Conservation (phyloP, 1,140 invertebrate genomes). For the Drosophila kepulauana region DNA sequence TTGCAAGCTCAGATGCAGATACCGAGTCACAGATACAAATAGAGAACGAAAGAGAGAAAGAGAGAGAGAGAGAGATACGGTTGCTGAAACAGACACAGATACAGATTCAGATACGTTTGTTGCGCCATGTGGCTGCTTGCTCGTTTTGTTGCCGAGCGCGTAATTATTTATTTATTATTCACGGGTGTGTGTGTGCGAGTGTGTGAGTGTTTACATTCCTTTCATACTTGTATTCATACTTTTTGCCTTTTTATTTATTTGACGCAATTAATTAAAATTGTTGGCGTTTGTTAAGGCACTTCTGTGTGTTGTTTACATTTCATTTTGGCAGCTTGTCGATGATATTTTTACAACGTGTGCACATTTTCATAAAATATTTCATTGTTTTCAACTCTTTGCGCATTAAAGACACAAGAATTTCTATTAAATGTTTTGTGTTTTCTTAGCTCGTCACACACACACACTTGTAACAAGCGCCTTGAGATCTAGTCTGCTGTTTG, state of each 20-base stretch:
- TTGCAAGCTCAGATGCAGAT: conserved; percentile 38
- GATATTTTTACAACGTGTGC: conserved; percentile 34
- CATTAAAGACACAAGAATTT: background rate
- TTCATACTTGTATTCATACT: conserved; percentile 14
- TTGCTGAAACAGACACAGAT: conserved; percentile 27
- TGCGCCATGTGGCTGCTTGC: conserved; percentile 49
- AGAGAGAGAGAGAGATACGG: no score
- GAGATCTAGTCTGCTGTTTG: no score
- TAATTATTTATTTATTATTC: conserved; percentile 46
- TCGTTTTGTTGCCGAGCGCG: conserved; percentile 30
- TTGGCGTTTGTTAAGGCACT: conserved; percentile 19
- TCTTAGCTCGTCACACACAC: background rate
- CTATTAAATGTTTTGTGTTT: background rate
- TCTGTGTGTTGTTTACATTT: conserved; percentile 45
- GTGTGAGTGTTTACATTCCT: conserved; percentile 23
- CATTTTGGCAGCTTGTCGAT: conserved; percentile 26
- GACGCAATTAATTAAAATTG: conserved; percentile 63
- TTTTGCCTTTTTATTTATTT: conserved; percentile 43
- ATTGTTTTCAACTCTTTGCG: conserved; percentile 23
- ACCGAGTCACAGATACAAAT: conserved; percentile 31
- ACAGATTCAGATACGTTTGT: conserved; percentile 33
- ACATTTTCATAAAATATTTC: conserved; percentile 18
- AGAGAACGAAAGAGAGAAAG: background rate
- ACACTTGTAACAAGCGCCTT: background rate
- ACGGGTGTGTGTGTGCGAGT: background rate